Evolutionary conservation across 2,797 vertebrate species (phyloP).

Genomic region (Staurois parvus): DNA sequence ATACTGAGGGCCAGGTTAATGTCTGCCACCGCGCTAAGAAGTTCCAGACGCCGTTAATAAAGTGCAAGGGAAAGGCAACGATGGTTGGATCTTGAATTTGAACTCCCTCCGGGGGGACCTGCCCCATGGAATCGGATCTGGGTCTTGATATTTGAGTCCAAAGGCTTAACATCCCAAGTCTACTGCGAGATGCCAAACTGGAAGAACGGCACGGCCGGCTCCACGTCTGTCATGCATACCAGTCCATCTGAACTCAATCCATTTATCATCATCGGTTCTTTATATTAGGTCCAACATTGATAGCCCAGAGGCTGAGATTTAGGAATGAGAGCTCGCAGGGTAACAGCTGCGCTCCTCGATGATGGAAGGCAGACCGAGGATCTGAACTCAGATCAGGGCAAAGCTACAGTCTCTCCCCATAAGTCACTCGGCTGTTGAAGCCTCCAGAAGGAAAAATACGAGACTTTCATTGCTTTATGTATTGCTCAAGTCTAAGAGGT

Average conservation of each 20-base stretch:
- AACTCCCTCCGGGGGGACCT: not conserved
- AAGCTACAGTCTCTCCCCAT: not conserved
- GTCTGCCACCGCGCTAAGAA: slow-evolving; percentile 3
- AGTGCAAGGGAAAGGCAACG: not conserved
- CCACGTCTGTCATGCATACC: not conserved
- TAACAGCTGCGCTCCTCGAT: slow-evolving; percentile 23
- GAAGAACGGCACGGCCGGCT: not conserved
- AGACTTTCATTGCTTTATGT: not conserved
- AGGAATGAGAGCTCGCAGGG: not conserved
- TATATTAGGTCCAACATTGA: not conserved
- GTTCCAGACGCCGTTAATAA: slow-evolving; percentile 22
- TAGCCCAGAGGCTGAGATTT: slow-evolving; percentile 16
- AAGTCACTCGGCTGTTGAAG: not conserved
- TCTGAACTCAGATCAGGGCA: not conserved
- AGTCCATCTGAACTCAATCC: slow-evolving; percentile 6
- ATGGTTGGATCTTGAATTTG: not conserved
- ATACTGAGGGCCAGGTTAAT: not conserved
- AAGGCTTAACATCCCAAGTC: not conserved
- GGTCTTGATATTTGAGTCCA: not conserved
- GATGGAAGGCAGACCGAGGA: slow-evolving; percentile 20
- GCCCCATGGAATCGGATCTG: not conserved
- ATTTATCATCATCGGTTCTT: not conserved
- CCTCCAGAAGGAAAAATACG: not conserved
- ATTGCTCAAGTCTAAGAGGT: too few species aligned
- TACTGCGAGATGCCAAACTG: not conserved